Evolutionary conservation across 2,797 vertebrate genomes (phyloP).

Genomic region (Chelon labrosus): DNA sequence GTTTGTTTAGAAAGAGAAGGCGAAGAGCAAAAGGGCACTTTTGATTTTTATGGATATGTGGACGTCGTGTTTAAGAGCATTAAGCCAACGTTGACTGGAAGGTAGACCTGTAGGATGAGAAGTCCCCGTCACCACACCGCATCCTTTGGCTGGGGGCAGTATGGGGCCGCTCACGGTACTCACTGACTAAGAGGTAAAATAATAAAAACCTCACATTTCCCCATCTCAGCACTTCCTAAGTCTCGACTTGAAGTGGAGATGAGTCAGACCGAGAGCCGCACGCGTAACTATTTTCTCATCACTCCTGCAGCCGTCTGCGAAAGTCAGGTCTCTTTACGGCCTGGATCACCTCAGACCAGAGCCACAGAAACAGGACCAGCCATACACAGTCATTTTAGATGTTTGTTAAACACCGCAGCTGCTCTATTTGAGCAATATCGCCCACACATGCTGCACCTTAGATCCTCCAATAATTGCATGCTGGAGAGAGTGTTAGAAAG

Average conservation of each 20-base stretch:
- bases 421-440: conserved; percentile 73
- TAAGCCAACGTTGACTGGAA: conserved; percentile 51
- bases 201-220: conserved; percentile 63
- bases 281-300: conserved; percentile 74
- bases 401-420: conserved; percentile 71
- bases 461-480: conserved; percentile 70
- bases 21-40: conserved; percentile 42
- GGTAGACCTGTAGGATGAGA: conserved; percentile 45
- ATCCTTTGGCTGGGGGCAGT: conserved; percentile 46
- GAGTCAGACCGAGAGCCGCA: conserved; percentile 77
- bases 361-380: conserved; percentile 52
- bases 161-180: conserved; percentile 40
- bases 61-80: conserved; percentile 37
- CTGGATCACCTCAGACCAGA: conserved; percentile 56
- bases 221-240: conserved; percentile 66
- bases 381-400: conserved; percentile 68
- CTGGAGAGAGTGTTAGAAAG: conserved; percentile 58
- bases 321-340: conserved; percentile 49
- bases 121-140: conserved; percentile 16
- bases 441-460: conserved; percentile 74
- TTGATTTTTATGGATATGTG: conserved; percentile 39
- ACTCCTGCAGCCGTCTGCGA: conserved; percentile 58
- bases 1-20: not conserved
- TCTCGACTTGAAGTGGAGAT: conserved; percentile 65
- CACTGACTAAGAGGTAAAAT: conserved; percentile 72